Base-by-base conservation (phyloP, 2,797 vertebrate species). In the Enteromius radiatus region DNA sequence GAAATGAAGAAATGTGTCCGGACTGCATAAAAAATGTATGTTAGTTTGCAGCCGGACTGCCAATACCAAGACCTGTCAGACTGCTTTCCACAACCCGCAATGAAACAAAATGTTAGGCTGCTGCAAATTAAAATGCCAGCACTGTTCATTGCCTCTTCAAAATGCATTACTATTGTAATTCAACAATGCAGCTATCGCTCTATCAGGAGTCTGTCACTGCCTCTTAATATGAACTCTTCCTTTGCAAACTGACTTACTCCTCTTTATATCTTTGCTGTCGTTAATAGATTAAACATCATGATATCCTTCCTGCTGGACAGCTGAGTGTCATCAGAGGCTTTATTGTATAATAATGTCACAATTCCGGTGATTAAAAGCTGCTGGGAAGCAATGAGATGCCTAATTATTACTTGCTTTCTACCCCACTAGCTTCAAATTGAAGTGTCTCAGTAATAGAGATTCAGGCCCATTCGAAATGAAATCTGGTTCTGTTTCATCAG, bases 291-390 rank as follows among this genome's bases (percentile, higher is more conserved):
- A 28, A 78, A 28, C 80, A 49, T 54, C 87, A 76, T 82, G 73
- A 81, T 64, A 80, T 84, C 47, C 56, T 83, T 86, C 73, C 73
- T 54, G n/a, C 84, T 86, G 63, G 31, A 31, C 31, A 3, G 47
- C 45, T 1, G 73, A 38, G 76, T 68, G 64, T 59, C 69, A 26
- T 73, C 77, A 65, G 81, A 73, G 82, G 82, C 81, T 78, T 77
- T 52, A 68, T 67, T 82, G 76, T 28, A 76, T 80, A 71, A 71
- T 45, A 45, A 78, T 78, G 77, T 31, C 79, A 28, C 64, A 36
- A 82, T 78, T 54, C 31, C 82, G 45, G 80, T 89, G 88, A 91
- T 91, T 89, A 91, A 85, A 83, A 23, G 4, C 78, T 74, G 73
- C 52, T 23, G 26, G 33, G 41, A 63, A 73, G 85, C 83, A 83